Conservation (phyloP, 2,113 vertebrate species). For the Eupsittula cactorum region DNA sequence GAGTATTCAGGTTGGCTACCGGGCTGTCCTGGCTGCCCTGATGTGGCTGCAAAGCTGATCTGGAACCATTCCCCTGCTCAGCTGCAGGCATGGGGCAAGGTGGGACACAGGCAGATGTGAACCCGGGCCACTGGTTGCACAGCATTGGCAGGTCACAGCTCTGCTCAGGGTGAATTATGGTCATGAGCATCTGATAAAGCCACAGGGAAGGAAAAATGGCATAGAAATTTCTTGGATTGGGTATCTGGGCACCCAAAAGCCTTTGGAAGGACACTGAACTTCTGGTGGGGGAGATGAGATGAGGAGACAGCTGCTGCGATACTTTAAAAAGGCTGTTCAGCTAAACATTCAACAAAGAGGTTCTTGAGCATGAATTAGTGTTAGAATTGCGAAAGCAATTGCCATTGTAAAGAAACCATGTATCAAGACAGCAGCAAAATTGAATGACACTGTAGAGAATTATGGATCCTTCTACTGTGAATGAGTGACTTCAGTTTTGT, state of each 20-base stretch:
- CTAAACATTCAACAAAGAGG: not conserved
- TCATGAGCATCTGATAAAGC: not conserved
- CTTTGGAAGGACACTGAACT: not conserved
- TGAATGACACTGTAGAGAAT: not conserved
- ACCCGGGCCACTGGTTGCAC: not conserved
- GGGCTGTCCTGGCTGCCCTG: not conserved
- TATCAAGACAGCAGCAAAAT: not conserved
- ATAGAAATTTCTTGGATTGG: not conserved
- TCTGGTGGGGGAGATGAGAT: not conserved
- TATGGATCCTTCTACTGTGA: not conserved
- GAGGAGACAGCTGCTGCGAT: not conserved
- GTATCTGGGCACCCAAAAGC: not conserved
- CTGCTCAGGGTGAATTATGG: fast-evolving
- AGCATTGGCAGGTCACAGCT: not conserved
- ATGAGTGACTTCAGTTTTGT: not conserved
- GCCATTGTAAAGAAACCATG: not conserved
- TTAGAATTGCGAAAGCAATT: not conserved
- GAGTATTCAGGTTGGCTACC: not conserved
- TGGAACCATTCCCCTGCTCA: not conserved
- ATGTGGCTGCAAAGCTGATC: not conserved
- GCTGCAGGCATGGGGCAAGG: too few species aligned
- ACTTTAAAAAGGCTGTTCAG: not conserved
- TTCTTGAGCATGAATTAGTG: not conserved
- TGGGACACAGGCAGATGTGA: not conserved
- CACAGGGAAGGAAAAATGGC: not conserved